Conservation (phyloP, 2,797 vertebrate genomes). For the Lagorchestes hirsutus region DNA sequence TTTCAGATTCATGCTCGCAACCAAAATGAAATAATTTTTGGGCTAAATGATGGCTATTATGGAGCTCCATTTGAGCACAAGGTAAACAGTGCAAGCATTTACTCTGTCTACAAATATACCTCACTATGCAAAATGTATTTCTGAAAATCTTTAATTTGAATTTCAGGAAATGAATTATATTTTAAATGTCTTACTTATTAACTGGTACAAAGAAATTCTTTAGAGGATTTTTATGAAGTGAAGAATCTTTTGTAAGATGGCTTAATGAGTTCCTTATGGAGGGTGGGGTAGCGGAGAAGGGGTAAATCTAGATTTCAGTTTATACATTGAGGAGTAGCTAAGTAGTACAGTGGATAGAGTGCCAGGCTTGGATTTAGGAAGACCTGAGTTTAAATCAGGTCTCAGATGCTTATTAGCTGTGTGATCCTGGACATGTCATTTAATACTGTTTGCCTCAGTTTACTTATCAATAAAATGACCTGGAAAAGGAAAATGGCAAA, state of each 20-base stretch:
- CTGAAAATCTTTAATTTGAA: constrained; percentile 23
- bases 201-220: background rate
- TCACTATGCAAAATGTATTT: background rate
- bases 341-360: too few species aligned
- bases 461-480: too few species aligned
- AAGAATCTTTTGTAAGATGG: constrained; percentile 39
- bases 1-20: constrained; percentile 95
- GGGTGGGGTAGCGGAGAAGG: constrained; percentile 23
- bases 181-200: constrained; percentile 20
- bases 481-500: too few species aligned
- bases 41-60: constrained; percentile 98
- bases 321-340: too few species aligned
- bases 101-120: background rate
- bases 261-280: background rate
- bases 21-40: constrained; percentile 99
- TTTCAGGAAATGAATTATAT: background rate
- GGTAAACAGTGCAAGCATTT: constrained; percentile 85
- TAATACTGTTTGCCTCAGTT: too few species aligned
- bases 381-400: too few species aligned
- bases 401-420: too few species aligned
- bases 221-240: background rate
- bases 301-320: constrained; percentile 25
- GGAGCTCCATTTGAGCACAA: constrained; percentile 97
- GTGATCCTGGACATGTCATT: too few species aligned
- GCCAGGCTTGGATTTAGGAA: too few species aligned